These are phyloP conservation scores for Scarus forsteni DNA, from an alignment of 2,797 vertebrate species.

Conservation along the genomic window DNA sequence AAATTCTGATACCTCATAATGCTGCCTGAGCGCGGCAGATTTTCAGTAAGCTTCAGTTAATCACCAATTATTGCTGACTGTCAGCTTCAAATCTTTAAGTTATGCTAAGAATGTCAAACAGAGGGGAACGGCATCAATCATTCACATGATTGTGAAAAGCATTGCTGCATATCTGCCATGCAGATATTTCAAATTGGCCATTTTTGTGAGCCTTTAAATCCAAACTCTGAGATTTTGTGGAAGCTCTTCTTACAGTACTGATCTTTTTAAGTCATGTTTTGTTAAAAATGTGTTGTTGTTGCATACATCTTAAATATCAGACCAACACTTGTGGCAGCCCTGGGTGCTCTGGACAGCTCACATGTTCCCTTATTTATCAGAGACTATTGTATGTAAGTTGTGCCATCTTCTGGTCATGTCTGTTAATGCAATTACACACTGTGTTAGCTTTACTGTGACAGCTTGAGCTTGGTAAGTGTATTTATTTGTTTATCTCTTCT, in stretches of 20 bases:
- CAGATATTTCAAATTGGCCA: constrained; percentile 19
- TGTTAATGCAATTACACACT: constrained; percentile 15
- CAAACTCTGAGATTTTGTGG: constrained; percentile 17
- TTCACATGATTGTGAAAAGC: constrained; percentile 27
- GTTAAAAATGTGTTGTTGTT: constrained; percentile 6
- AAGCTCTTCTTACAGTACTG: not conserved
- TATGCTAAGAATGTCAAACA: constrained; percentile 18
- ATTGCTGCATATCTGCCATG: constrained; percentile 43
- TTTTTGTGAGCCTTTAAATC: constrained; percentile 22
- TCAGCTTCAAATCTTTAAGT: constrained; percentile 6
- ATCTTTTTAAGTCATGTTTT: not conserved
- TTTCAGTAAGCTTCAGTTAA: constrained; percentile 7
- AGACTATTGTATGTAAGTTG: constrained; percentile 23
- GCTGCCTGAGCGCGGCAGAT: not conserved
- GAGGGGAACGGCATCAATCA: constrained; percentile 8
- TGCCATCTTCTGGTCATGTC: constrained; percentile 57
- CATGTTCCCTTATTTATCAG: not conserved
- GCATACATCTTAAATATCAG: constrained; percentile 5
- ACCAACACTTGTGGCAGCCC: not conserved
- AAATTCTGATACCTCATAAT: constrained; percentile 55
- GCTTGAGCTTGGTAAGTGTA: too few relatives aligned
- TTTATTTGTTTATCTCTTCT: too few relatives aligned
- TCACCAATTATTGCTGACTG: constrained; percentile 21
- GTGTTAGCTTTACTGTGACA: too few relatives aligned
- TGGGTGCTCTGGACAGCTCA: not conserved